These are phyloP conservation scores for Sparus aurata DNA, from an alignment of 2,797 vertebrate genomes.

Conservation along the genomic window DNA sequence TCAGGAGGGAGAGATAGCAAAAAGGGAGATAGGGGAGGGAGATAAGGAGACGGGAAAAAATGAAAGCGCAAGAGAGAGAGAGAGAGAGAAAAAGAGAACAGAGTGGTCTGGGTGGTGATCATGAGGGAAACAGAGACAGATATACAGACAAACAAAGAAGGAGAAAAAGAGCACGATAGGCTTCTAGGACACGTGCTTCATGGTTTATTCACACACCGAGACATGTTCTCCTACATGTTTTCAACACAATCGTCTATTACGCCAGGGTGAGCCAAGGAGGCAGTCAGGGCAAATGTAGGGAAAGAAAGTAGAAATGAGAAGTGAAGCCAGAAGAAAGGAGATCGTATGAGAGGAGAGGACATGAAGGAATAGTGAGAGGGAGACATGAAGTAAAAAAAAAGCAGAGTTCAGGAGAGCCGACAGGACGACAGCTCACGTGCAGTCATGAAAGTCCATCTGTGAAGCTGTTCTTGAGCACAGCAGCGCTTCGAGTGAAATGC, in stretches of 20 bases:
- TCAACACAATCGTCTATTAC: conserved; percentile 14
- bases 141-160: conserved; percentile 2
- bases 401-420: neutral
- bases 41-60: conserved; percentile 23
- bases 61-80: conserved; percentile 13
- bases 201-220: conserved; percentile 42
- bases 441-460: too few relatives aligned
- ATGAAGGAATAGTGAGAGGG: neutral
- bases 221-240: conserved; percentile 29
- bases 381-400: neutral
- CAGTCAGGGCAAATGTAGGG: neutral
- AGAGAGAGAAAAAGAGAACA: neutral
- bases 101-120: conserved; percentile 4
- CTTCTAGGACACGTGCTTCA: conserved; percentile 33
- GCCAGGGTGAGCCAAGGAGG: conserved; percentile 16
- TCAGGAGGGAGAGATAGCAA: conserved; percentile 39
- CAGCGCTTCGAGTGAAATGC: neutral
- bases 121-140: neutral
- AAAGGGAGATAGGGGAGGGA: conserved; percentile 8
- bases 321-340: neutral
- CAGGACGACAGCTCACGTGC: neutral
- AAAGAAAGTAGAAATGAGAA: neutral
- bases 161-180: neutral
- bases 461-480: neutral
- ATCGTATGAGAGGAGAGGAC: neutral